Conservation (phyloP, 2,113 vertebrate species). For the Fulica atra region DNA sequence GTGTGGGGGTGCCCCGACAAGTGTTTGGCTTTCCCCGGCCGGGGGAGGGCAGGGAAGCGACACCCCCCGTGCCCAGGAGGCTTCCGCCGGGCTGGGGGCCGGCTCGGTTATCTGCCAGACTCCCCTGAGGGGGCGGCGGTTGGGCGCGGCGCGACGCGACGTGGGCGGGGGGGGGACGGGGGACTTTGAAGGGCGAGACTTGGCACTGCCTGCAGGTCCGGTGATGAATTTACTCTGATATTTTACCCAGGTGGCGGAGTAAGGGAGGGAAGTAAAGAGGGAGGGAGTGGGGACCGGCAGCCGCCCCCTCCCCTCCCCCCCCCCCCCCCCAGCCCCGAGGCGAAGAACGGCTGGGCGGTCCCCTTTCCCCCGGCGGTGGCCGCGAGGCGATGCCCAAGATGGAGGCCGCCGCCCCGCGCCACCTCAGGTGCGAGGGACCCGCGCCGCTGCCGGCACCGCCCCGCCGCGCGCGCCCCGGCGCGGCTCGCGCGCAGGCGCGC, state of each 20-base stretch:
- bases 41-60: neutral
- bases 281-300: no score
- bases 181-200: neutral
- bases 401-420: neutral
- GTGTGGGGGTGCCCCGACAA: neutral
- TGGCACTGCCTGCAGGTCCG: neutral
- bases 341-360: rapidly evolving
- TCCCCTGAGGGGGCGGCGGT: neutral
- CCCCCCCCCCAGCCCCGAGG: no score
- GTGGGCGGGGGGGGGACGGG: no score
- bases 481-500: neutral
- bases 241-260: rapidly evolving
- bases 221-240: rapidly evolving
- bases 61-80: neutral
- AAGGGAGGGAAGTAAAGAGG: rapidly evolving
- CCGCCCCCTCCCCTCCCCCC: no score
- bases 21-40: neutral
- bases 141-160: no score
- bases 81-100: neutral
- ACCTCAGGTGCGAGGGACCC: neutral
- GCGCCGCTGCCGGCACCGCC: neutral
- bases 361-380: neutral
- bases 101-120: no score
- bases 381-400: neutral
- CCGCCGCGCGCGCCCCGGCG: neutral